Percentiles rank a stretch among this genome's conserved stretches.
phyloP scores from a whole-genome alignment of 2,113 vertebrate species.

The Thomomys bottae region DNA sequence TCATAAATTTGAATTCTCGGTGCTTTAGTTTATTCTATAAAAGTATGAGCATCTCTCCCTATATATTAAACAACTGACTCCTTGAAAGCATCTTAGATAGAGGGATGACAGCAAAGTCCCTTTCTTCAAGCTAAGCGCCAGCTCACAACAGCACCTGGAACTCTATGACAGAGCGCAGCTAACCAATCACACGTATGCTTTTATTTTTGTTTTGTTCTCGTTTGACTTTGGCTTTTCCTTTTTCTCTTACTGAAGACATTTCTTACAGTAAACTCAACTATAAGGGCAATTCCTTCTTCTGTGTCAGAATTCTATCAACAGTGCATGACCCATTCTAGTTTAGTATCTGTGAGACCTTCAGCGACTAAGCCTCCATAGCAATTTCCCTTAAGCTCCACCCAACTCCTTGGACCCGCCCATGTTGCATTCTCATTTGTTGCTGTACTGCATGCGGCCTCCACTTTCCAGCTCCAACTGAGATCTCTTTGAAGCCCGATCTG shows the following conservation, averaged over 20 bases:
- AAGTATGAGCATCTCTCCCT: neutral
- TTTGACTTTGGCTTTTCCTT: neutral
- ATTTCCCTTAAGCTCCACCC: neutral
- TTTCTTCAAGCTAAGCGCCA: neutral
- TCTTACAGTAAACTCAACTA: neutral
- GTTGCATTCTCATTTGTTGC: neutral
- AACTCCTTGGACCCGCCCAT: neutral
- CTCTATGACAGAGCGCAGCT: neutral
- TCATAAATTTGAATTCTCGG: neutral
- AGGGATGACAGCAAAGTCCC: neutral
- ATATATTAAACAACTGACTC: neutral
- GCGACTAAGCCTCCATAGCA: neutral
- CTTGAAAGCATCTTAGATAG: neutral
- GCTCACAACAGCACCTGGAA: neutral
- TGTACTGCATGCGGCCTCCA: neutral
- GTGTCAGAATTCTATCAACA: neutral
- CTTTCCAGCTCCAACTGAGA: neutral
- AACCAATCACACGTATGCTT: neutral
- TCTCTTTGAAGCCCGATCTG: neutral
- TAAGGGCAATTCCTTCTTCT: neutral
- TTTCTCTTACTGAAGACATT: neutral
- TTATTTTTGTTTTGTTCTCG: neutral
- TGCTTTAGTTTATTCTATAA: conserved; percentile 26
- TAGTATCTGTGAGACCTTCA: neutral
- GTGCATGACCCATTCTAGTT: neutral